Evolutionary conservation across 2,113 vertebrate genomes (phyloP).

Genomic region (Strix aluco): DNA sequence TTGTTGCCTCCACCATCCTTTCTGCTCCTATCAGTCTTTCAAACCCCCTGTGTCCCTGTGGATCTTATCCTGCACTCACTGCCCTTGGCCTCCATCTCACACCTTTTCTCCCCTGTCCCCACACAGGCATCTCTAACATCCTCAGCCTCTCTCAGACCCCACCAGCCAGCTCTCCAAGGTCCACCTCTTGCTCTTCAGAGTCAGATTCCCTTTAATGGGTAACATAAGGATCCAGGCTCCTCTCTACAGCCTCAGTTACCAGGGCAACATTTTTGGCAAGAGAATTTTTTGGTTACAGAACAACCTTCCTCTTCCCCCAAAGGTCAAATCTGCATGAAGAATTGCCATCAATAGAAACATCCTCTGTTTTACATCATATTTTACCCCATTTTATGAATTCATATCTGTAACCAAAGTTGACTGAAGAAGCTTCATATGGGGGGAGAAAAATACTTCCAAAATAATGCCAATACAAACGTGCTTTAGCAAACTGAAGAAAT

Average conservation of each 20-base stretch:
- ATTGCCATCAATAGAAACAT: not conserved
- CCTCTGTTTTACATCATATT: conserved; percentile 15
- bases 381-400: conserved; percentile 16
- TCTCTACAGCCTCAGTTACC: conserved; percentile 28
- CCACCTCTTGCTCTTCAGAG: not conserved
- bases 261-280: conserved; percentile 56
- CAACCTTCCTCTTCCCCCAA: conserved; percentile 16
- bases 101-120: not conserved
- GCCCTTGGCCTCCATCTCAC: not conserved
- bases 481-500: conserved; percentile 16
- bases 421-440: not conserved
- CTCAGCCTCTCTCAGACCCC: not conserved
- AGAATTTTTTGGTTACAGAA: conserved; percentile 48
- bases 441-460: conserved; percentile 34
- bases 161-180: not conserved
- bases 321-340: conserved; percentile 57
- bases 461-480: not conserved
- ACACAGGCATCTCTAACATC: not conserved
- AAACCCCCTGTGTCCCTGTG: not conserved
- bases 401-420: conserved; percentile 29
- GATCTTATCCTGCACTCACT: not conserved
- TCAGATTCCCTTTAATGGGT: conserved; percentile 18
- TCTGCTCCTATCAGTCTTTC: not conserved
- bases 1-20: not conserved
- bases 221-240: not conserved